A percentile compares a stretch with the other conserved stretches of the same genome.
Conservation (phyloP, 1,140 invertebrate genomes). For the Euura saliciscinereae region DNA sequence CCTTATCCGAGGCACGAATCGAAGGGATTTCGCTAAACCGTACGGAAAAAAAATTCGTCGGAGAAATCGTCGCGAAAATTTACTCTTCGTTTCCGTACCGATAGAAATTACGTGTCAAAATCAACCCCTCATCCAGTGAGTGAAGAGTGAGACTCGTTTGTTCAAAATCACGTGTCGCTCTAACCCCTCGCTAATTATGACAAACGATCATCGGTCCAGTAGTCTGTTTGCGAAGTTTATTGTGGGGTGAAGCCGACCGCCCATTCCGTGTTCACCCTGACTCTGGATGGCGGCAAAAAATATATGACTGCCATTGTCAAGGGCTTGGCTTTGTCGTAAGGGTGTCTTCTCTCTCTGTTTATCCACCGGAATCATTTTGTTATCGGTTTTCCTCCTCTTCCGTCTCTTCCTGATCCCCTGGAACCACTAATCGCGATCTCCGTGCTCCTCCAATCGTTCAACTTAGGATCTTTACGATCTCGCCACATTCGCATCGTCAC, state of each 20-base stretch:
- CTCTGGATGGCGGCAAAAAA: conserved; percentile 38
- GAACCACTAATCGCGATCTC: background rate
- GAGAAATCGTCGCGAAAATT: background rate
- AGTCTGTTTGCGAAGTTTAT: conserved; percentile 46
- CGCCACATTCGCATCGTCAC: no score
- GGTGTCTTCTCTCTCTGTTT: conserved; percentile 3
- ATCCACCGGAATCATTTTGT: background rate
- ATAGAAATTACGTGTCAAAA: background rate
- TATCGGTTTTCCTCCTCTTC: background rate
- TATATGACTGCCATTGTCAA: conserved; percentile 10
- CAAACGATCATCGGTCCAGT: conserved; percentile 22
- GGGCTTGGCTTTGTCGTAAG: conserved; percentile 9
- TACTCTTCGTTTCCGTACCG: background rate
- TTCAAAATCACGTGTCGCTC: background rate
- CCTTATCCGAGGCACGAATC: no score
- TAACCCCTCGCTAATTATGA: background rate
- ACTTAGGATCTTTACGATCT: no score
- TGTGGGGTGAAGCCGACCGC: conserved; percentile 32
- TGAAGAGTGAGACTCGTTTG: no score
- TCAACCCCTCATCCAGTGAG: no score
- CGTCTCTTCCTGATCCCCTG: background rate
- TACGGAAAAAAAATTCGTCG: no score
- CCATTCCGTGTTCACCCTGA: conserved; percentile 44
- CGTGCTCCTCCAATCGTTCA: no score
- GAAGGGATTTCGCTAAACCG: no score